These are phyloP conservation scores for Pheosia tremula DNA, from an alignment of 2,888 invertebrate species.

Conservation along the genomic window DNA sequence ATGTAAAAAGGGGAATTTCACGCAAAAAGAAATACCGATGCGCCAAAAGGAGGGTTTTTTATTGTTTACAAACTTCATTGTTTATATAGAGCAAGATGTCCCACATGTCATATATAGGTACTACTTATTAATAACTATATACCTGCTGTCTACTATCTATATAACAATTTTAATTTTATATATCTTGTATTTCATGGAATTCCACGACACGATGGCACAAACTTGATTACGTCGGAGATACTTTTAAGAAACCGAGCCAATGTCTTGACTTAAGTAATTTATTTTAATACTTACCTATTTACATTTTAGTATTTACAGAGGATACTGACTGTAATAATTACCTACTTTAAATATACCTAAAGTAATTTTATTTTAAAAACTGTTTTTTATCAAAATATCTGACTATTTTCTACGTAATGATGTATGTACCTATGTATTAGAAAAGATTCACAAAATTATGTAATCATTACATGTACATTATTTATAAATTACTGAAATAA, in stretches of 20 bases:
- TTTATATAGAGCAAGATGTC: not conserved
- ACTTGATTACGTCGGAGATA: slow-evolving; percentile 7
- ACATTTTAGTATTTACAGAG: slow-evolving; percentile 20
- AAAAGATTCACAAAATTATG: slow-evolving; percentile 13
- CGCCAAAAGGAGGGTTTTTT: no score
- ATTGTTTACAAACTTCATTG: not conserved
- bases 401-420: slow-evolving; percentile 7
- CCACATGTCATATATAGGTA: not conserved
- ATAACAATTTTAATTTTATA: not conserved
- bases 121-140: not conserved
- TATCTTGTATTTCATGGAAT: not conserved
- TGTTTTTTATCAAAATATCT: slow-evolving; percentile 1
- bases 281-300: slow-evolving; percentile 37
- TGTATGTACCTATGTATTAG: not conserved
- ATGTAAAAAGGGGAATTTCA: not conserved
- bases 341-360: not conserved
- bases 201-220: not conserved
- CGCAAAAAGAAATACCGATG: not conserved
- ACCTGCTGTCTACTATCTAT: not conserved
- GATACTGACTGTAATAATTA: slow-evolving; percentile 24
- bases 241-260: slow-evolving; percentile 37
- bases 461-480: slow-evolving; percentile 23
- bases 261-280: slow-evolving; percentile 31
- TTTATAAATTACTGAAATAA: slow-evolving; percentile 31
- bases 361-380: slow-evolving; percentile 3